Conservation (phyloP, 2,888 invertebrate genomes). For the Myopa testacea region DNA sequence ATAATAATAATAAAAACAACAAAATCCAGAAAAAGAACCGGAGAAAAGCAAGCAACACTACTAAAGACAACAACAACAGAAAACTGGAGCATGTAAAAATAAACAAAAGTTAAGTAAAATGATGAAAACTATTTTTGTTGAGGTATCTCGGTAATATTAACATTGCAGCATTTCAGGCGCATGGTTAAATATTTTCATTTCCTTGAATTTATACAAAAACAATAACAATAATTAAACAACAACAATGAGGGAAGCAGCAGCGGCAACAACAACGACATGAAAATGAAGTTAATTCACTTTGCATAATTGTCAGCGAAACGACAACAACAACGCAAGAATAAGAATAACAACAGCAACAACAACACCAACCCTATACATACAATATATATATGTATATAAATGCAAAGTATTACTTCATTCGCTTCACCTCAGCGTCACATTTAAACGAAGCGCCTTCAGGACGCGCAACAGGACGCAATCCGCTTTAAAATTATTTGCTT, state of each 20-base stretch:
- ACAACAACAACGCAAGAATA: neutral
- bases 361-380: neutral
- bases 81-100: neutral
- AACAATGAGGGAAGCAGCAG: neutral
- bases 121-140: neutral
- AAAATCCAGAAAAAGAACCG: no score
- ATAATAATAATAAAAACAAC: no score
- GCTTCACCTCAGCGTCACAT: neutral
- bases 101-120: neutral
- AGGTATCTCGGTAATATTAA: slow-evolving; percentile 17
- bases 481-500: neutral
- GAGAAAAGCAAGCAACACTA: neutral
- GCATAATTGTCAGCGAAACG: slow-evolving; percentile 27
- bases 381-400: neutral
- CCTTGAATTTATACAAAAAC: neutral
- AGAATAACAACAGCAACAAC: neutral
- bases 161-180: slow-evolving; percentile 33
- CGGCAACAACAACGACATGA: slow-evolving; percentile 9
- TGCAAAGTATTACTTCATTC: neutral
- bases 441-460: neutral
- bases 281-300: slow-evolving; percentile 35
- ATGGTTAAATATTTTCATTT: slow-evolving; percentile 24
- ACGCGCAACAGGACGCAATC: no score
- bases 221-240: slow-evolving; percentile 15
- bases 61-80: neutral